Conservation (phyloP, 2,797 vertebrate genomes). For the Euphonia xanthogaster region DNA sequence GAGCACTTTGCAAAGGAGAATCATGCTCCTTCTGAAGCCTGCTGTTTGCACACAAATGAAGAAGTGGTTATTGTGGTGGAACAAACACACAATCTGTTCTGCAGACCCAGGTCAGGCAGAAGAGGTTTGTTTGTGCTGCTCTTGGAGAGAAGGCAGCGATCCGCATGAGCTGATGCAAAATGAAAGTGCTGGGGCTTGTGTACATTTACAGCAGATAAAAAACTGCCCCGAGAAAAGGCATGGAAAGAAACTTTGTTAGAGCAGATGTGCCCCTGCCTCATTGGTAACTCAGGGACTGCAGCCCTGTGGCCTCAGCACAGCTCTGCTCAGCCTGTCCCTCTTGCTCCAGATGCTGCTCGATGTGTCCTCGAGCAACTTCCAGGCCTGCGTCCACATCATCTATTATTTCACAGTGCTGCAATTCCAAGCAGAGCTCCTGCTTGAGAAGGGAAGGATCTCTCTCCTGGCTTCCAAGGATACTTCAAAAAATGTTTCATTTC, state of each 20-base stretch:
- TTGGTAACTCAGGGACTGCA: neutral
- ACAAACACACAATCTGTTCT: neutral
- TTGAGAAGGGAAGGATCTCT: neutral
- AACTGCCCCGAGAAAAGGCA: neutral
- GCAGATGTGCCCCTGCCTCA: neutral
- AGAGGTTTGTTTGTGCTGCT: neutral
- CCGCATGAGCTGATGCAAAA: neutral
- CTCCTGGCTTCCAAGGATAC: neutral
- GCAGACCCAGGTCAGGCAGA: neutral
- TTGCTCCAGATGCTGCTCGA: neutral
- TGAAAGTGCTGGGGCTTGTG: neutral
- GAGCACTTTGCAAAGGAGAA: neutral
- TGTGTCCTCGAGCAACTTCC: neutral
- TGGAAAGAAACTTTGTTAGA: neutral
- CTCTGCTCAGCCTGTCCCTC: neutral
- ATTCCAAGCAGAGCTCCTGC: neutral
- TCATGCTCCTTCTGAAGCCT: neutral
- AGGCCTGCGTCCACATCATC: neutral
- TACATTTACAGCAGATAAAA: neutral
- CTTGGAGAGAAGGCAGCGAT: fast-evolving
- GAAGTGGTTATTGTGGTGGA: fast-evolving
- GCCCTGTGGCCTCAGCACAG: neutral
- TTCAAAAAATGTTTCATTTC: neutral
- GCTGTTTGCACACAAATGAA: neutral
- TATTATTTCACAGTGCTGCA: neutral